Percentiles rank a stretch among this genome's conserved stretches.
phyloP scores from a whole-genome alignment of 1,140 invertebrate genomes.

The Zaprionus vittiger region DNA sequence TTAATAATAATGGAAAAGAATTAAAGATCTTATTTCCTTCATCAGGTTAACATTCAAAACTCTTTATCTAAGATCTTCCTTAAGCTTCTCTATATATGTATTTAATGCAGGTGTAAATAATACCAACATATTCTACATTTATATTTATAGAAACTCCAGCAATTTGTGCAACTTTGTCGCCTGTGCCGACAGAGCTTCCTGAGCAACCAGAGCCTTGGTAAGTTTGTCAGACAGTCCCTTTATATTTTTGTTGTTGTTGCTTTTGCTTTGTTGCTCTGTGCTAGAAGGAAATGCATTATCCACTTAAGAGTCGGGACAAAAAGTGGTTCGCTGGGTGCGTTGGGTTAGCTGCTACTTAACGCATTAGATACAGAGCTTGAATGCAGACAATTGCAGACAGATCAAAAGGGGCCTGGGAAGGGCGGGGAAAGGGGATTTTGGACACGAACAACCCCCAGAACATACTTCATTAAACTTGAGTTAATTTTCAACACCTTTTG shows the following conservation, averaged over 20 bases:
- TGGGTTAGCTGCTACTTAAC: constrained; percentile 70
- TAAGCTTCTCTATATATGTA: too few species aligned
- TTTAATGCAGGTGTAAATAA: neutral
- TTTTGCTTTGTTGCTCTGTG: constrained; percentile 54
- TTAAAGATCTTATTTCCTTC: neutral
- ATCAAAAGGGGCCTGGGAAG: neutral
- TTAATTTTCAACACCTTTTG: constrained; percentile 73
- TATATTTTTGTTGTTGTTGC: constrained; percentile 34
- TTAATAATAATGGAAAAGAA: neutral
- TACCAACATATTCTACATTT: neutral
- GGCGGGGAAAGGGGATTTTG: neutral
- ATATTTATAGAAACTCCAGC: neutral
- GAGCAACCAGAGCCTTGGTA: constrained; percentile 41
- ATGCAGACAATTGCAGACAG: constrained; percentile 50
- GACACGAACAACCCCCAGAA: neutral
- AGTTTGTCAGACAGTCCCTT: constrained; percentile 61
- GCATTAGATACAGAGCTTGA: constrained; percentile 53
- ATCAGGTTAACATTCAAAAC: neutral
- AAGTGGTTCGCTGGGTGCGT: constrained; percentile 50
- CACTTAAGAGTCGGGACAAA: constrained; percentile 68
- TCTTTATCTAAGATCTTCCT: neutral
- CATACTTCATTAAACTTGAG: constrained; percentile 64
- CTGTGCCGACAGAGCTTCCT: constrained; percentile 31
- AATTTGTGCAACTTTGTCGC: constrained; percentile 46
- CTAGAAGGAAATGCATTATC: constrained; percentile 77